These are phyloP conservation scores for Limnephilus rhombicus DNA, from an alignment of 2,888 invertebrate species.

Conservation along the genomic window DNA sequence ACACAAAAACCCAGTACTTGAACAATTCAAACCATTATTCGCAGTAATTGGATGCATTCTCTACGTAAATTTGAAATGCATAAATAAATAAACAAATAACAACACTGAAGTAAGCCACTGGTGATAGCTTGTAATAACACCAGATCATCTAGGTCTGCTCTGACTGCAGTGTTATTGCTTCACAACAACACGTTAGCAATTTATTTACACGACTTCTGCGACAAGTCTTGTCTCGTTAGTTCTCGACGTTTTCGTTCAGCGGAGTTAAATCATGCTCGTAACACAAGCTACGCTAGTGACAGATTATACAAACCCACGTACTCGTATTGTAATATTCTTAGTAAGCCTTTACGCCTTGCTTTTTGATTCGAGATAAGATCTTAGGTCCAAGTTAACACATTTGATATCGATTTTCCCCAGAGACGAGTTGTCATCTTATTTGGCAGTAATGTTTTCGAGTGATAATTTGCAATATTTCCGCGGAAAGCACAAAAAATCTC, in stretches of 20 bases:
- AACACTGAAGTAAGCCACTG: neutral
- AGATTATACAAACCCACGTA: neutral
- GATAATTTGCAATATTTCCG: neutral
- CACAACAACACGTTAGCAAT: neutral
- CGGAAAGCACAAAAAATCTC: neutral
- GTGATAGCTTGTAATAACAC: neutral
- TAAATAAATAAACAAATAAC: neutral
- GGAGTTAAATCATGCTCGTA: neutral
- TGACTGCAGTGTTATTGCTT: neutral
- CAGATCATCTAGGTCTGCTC: neutral
- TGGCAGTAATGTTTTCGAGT: neutral
- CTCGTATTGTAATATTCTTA: neutral
- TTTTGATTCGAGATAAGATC: neutral
- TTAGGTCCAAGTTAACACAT: neutral
- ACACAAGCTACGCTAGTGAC: neutral
- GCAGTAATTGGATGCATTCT: neutral
- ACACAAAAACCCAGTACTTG: neutral
- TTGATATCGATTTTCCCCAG: neutral
- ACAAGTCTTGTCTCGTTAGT: slow-evolving; percentile 1
- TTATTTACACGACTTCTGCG: neutral
- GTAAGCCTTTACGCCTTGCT: neutral
- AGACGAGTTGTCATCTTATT: neutral
- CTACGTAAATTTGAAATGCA: neutral
- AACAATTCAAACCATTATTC: neutral
- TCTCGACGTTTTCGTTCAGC: neutral